Evolutionary conservation across 92 coral and sea anemone species (phyloP).

Genomic region (Paragorgia papillata): DNA sequence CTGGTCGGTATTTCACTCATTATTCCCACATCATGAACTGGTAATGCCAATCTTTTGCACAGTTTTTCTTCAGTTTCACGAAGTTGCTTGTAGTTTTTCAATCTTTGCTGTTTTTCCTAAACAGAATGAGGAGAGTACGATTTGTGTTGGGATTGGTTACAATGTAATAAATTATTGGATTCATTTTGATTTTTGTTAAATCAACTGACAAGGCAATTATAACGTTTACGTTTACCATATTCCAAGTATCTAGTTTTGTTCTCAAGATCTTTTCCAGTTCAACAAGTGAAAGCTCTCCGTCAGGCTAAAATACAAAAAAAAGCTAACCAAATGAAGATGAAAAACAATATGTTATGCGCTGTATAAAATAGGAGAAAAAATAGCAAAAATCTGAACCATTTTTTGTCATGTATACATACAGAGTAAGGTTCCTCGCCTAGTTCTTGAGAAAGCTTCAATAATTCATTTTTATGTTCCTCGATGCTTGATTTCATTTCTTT

Average conservation of each 20-base stretch:
- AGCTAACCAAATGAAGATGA: background rate
- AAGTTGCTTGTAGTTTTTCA: conserved; percentile 60
- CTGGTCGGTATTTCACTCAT: conserved; percentile 75
- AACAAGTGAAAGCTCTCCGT: conserved; percentile 62
- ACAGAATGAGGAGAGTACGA: background rate
- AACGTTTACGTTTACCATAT: conserved; percentile 78
- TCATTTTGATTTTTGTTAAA: too few species aligned
- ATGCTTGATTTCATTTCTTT: conserved; percentile 72
- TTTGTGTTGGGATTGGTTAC: too few species aligned
- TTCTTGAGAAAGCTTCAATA: conserved; percentile 68
- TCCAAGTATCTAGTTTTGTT: conserved; percentile 74
- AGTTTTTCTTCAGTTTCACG: conserved; percentile 70
- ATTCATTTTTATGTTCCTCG: conserved; percentile 73
- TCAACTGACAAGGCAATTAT: too few species aligned
- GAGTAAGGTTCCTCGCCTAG: conserved; percentile 69
- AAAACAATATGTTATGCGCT: background rate
- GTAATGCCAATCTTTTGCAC: conserved; percentile 73
- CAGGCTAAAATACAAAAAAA: conserved; percentile 45
- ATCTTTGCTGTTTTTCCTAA: conserved; percentile 91
- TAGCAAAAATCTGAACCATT: too few species aligned
- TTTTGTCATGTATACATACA: conserved; percentile 30
- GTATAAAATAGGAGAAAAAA: too few species aligned
- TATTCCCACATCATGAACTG: conserved; percentile 74
- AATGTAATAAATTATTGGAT: background rate
- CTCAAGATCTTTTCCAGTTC: conserved; percentile 87